These are phyloP conservation scores for Laspeyria flexula DNA, from an alignment of 2,888 invertebrate species.

Conservation along the genomic window DNA sequence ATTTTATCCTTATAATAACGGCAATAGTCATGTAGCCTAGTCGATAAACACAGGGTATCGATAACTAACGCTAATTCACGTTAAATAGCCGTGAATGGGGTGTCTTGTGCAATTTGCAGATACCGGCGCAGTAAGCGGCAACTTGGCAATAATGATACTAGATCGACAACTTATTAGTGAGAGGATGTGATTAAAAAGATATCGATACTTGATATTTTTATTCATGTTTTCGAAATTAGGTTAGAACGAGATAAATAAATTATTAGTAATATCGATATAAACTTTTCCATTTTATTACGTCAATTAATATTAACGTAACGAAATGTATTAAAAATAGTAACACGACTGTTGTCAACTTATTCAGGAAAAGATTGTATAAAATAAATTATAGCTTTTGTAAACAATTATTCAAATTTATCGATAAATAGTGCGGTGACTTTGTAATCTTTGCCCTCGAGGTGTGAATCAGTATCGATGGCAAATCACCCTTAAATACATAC, in stretches of 20 bases:
- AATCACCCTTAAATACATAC: slow-evolving; percentile 48
- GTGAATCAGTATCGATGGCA: slow-evolving; percentile 55
- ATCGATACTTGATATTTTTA: slow-evolving; percentile 39
- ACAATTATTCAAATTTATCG: slow-evolving; percentile 25
- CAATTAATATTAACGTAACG: too few species aligned
- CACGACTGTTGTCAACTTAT: neutral
- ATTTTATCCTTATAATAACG: slow-evolving; percentile 9
- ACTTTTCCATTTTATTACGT: neutral
- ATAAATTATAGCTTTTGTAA: slow-evolving; percentile 1
- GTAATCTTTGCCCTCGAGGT: slow-evolving; percentile 38
- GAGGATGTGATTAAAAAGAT: slow-evolving; percentile 31
- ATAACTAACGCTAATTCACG: slow-evolving; percentile 64
- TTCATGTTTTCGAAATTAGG: slow-evolving; percentile 28
- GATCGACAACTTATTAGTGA: slow-evolving; percentile 61
- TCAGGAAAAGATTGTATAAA: neutral
- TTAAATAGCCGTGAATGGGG: slow-evolving; percentile 74
- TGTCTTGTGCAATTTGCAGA: slow-evolving; percentile 71
- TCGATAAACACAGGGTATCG: slow-evolving; percentile 58
- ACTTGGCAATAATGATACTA: slow-evolving; percentile 53
- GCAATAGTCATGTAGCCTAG: slow-evolving; percentile 42
- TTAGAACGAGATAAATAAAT: slow-evolving; percentile 1
- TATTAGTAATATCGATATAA: too few species aligned
- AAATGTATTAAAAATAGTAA: too few species aligned
- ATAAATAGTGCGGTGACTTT: slow-evolving; percentile 14
- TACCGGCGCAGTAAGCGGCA: slow-evolving; percentile 42